Conservation (phyloP, 1,140 invertebrate genomes). For the Bombus waltoni region DNA sequence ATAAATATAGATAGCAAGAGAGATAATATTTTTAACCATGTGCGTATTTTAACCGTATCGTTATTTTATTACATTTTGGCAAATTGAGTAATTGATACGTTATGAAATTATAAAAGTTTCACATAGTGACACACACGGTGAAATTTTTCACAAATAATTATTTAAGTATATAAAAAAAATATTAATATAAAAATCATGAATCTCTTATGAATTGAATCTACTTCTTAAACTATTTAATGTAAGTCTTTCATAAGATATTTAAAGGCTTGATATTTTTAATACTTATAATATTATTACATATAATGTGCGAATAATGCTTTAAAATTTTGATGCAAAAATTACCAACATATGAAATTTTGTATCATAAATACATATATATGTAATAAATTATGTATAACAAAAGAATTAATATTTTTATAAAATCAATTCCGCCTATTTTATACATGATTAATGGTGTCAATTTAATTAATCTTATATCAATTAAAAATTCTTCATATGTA, state of each 20-base stretch:
- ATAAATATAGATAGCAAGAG: slow-evolving; percentile 31
- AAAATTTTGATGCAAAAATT: slow-evolving; percentile 42
- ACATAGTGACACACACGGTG: not conserved
- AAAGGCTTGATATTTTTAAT: slow-evolving; percentile 29
- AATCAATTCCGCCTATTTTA: not conserved
- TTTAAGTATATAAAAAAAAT: slow-evolving; percentile 39
- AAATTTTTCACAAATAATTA: slow-evolving; percentile 11
- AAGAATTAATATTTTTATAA: slow-evolving; percentile 1
- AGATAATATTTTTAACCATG: slow-evolving; percentile 35
- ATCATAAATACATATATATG: not conserved
- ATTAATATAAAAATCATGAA: slow-evolving; percentile 17
- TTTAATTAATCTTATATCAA: not conserved
- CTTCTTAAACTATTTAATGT: slow-evolving; percentile 23
- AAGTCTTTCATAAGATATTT: slow-evolving; percentile 42
- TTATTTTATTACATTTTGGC: slow-evolving; percentile 24
- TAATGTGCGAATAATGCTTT: slow-evolving; percentile 6
- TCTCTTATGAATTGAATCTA: slow-evolving; percentile 14
- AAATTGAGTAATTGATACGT: not conserved
- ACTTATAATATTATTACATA: slow-evolving; percentile 36
- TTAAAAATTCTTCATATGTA: not conserved
- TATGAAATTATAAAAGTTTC: not conserved
- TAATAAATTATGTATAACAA: slow-evolving; percentile 3
- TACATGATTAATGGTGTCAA: not conserved
- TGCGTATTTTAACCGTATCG: slow-evolving; percentile 39
- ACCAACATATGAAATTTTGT: slow-evolving; percentile 24